Conservation (phyloP, 64 coral and sea anemone species). For the Porites lutea region DNA sequence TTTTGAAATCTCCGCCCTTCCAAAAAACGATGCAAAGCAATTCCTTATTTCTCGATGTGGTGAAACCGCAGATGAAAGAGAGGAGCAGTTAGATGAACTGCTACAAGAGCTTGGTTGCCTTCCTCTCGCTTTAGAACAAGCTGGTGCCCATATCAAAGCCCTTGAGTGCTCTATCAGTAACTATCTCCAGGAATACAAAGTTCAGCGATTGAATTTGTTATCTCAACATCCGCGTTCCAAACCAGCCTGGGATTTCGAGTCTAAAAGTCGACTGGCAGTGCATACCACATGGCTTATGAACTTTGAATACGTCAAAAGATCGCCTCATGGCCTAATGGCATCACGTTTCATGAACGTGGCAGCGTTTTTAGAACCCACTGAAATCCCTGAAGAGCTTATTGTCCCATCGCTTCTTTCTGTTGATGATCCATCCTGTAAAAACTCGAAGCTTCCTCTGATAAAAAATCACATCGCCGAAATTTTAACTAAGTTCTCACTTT, state of each 20-base stretch:
- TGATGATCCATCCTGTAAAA: background rate
- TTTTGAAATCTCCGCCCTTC: too few relatives aligned
- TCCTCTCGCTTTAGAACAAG: slow-evolving; percentile 5
- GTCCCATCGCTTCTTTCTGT: background rate
- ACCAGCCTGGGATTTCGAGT: slow-evolving; percentile 13
- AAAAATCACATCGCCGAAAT: slow-evolving; percentile 23
- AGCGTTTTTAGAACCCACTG: slow-evolving; percentile 7
- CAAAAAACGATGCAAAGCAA: too few relatives aligned
- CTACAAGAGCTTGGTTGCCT: slow-evolving; percentile 39
- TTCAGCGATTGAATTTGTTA: background rate
- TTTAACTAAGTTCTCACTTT: slow-evolving; percentile 47
- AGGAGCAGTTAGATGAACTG: background rate
- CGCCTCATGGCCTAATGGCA: too few relatives aligned
- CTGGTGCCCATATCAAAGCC: too few relatives aligned
- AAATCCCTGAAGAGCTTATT: slow-evolving; percentile 28
- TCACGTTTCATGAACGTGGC: background rate
- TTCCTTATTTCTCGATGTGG: too few relatives aligned
- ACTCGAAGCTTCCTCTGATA: background rate
- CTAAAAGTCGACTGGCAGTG: slow-evolving; percentile 52
- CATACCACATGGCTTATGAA: background rate
- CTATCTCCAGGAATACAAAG: slow-evolving; percentile 7
- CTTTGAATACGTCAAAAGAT: background rate
- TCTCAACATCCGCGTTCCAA: background rate
- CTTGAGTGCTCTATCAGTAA: slow-evolving; percentile 23
- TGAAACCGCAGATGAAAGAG: background rate